Evolutionary conservation across 1,140 invertebrate species (phyloP), one percentile per base, ranked within the genome.

Genomic region (Drosophila mauritiana): DNA sequence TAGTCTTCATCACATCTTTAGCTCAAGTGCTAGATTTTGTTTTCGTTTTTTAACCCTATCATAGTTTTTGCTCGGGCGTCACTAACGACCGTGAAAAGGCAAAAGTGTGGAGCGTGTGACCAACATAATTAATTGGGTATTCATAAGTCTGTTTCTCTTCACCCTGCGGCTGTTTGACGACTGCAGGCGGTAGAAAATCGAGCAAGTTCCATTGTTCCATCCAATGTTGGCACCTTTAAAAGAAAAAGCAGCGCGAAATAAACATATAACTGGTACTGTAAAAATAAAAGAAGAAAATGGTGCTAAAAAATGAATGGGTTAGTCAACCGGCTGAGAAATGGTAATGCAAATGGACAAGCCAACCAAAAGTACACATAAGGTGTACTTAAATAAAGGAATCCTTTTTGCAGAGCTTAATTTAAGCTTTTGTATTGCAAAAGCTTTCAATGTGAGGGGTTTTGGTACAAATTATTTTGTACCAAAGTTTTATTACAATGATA

Each of bases 91-190:
- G 83, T 86, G 83, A 86, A 86, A 86, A 83, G 63, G 56, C 73
- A 79, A 83, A 63, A 55, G 70, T 63, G 67, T 81, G 34, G 62
- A 86, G 83, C 83, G 83, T 86, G 83, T 79, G 83, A 86, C 67
- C 83, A 86, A 88, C 79, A 88, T 88, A 82, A 86, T 86, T 83
- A 86, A 86, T 86, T 86, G 83, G 63, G 79, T 88, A 86, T 86
- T 86, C 83, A 88, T 67, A 74, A 77, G 61, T 20, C 40, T 31
- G 37, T 17, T 59, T 13, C 56, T 56, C 55, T 61, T 53, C 52
- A 46, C 49, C 46, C 62, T 25, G 54, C 63, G 61, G 56, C 43
- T 52, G 75, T 53, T 63, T 52, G 56, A 59, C 65, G 75, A 58
- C 67, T 51, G 53, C 57, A 55, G 63, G 49, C 59, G 75, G 69